Percentiles rank a stretch among this genome's conserved stretches.
Evolutionary conservation across 92 coral and sea anemone genomes (phyloP).

Genomic region (Epizoanthus stellaris): DNA sequence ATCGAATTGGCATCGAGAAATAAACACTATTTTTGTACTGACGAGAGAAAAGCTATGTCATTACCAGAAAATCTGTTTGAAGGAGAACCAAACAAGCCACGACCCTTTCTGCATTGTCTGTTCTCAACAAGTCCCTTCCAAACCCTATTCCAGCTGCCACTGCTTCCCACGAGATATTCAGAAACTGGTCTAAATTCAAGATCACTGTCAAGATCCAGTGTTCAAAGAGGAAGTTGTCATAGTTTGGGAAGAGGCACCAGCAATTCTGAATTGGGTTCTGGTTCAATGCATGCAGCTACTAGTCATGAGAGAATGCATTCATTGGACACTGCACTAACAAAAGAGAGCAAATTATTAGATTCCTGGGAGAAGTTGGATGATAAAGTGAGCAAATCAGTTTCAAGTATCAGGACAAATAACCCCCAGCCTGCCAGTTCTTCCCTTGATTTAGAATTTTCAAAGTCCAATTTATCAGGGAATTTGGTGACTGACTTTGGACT

Average conservation of each 20-base stretch:
- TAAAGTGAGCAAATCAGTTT: not conserved
- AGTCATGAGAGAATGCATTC: not conserved
- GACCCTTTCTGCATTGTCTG: constrained; percentile 85
- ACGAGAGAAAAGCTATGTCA: constrained; percentile 34
- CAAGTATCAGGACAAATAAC: constrained; percentile 5
- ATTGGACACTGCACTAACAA: not conserved
- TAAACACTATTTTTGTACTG: constrained; percentile 77
- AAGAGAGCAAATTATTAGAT: constrained; percentile 6
- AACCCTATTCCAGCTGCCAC: constrained; percentile 66
- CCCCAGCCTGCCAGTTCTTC: constrained; percentile 15
- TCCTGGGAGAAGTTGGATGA: constrained; percentile 34
- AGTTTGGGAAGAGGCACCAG: not conserved
- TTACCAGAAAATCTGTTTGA: constrained; percentile 73
- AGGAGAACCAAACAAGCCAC: constrained; percentile 71
- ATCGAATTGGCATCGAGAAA: constrained; percentile 90
- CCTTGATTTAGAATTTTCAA: constrained; percentile 74
- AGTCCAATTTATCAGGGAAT: constrained; percentile 80
- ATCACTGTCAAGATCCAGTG: not conserved
- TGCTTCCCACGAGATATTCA: constrained; percentile 33
- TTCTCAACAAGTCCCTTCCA: constrained; percentile 83
- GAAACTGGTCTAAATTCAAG: not conserved
- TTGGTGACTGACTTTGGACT: constrained; percentile 58
- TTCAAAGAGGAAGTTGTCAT: not conserved
- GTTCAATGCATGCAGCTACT: not conserved
- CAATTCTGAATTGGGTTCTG: not conserved